These are phyloP conservation scores for Lomographa bimaculata DNA, from an alignment of 2,888 invertebrate species.

Conservation along the genomic window DNA sequence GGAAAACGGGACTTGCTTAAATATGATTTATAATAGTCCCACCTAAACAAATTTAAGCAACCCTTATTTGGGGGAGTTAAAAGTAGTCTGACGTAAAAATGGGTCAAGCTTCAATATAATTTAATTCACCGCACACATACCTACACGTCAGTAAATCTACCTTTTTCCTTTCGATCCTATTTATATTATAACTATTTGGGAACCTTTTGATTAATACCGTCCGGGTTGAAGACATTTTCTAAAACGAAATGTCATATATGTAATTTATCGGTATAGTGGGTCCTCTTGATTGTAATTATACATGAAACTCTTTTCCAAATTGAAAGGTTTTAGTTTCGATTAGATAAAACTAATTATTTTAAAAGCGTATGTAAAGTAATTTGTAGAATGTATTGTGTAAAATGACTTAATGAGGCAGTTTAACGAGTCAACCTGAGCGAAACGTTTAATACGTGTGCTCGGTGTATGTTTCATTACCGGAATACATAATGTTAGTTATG, in stretches of 20 bases:
- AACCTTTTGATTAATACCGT: slow-evolving; percentile 34
- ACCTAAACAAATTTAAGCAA: slow-evolving; percentile 43
- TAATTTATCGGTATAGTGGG: slow-evolving; percentile 11
- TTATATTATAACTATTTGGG: slow-evolving; percentile 24
- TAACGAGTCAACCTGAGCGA: slow-evolving; percentile 30
- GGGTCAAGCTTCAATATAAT: slow-evolving; percentile 31
- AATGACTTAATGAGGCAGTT: slow-evolving; percentile 22
- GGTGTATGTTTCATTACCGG: slow-evolving; percentile 34
- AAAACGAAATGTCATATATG: slow-evolving; percentile 10
- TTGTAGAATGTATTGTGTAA: slow-evolving; percentile 15
- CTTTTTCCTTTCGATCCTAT: slow-evolving; percentile 25
- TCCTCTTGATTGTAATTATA: too few species aligned
- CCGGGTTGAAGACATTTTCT: slow-evolving; percentile 25
- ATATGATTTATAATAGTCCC: slow-evolving; percentile 44
- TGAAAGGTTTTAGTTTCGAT: too few species aligned
- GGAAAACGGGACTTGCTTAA: slow-evolving; percentile 40
- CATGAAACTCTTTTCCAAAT: too few species aligned
- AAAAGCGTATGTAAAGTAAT: neutral
- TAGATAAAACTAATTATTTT: too few species aligned
- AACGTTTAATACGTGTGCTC: slow-evolving; percentile 36
- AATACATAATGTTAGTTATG: slow-evolving; percentile 27
- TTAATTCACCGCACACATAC: slow-evolving; percentile 26
- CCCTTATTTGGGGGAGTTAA: slow-evolving; percentile 42
- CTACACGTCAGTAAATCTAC: slow-evolving; percentile 22
- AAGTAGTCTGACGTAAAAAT: slow-evolving; percentile 36